Conservation (phyloP, 2,888 invertebrate species). For the Agonopterix arenella region DNA sequence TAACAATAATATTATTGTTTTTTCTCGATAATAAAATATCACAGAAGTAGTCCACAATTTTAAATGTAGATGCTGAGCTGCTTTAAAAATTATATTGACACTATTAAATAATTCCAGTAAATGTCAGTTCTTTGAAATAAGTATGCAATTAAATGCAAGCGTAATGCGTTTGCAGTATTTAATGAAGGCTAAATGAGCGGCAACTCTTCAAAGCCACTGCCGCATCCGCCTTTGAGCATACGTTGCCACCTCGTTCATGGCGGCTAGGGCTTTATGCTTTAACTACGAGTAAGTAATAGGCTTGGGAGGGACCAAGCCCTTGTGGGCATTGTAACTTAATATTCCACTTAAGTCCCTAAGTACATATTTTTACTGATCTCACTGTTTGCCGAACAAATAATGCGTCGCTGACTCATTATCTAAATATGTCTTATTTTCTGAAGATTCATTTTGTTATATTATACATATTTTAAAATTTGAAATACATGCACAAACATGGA, state of each 20-base stretch:
- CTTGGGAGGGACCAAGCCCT: constrained; percentile 4
- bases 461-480: neutral
- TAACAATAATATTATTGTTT: too few relatives aligned
- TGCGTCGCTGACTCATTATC: neutral
- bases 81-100: too few relatives aligned
- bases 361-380: constrained; percentile 10
- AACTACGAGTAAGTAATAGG: neutral
- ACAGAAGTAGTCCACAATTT: too few relatives aligned
- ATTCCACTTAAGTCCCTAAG: constrained; percentile 9
- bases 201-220: constrained; percentile 7
- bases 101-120: neutral
- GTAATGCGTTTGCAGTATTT: constrained; percentile 3
- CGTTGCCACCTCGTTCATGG: constrained; percentile 2
- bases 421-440: too few relatives aligned
- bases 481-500: neutral
- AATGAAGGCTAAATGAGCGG: constrained; percentile 8
- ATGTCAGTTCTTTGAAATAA: neutral
- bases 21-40: too few relatives aligned
- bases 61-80: too few relatives aligned
- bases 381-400: constrained; percentile 4
- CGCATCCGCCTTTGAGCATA: constrained; percentile 10
- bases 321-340: constrained; percentile 12
- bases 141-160: neutral
- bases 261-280: neutral
- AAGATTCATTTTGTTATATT: too few relatives aligned